These are phyloP conservation scores for Elachura formosa DNA, from an alignment of 2,113 vertebrate genomes.

Conservation along the genomic window DNA sequence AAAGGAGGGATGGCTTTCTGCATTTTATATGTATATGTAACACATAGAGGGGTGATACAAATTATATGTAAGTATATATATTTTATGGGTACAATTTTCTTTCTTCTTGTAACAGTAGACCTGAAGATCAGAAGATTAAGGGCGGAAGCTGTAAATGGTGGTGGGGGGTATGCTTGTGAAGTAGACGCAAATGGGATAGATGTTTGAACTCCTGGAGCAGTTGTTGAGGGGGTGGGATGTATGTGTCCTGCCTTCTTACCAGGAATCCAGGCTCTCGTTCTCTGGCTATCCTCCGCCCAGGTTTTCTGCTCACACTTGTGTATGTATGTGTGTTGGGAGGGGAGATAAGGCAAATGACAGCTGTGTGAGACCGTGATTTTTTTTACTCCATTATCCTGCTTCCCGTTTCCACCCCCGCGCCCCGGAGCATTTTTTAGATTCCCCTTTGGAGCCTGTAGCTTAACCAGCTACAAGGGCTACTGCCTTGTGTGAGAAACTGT, in stretches of 20 bases:
- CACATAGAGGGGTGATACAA: not conserved
- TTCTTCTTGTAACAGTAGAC: not conserved
- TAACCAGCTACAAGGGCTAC: constrained; percentile 3
- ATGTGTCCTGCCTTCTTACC: not conserved
- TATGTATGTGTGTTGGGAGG: not conserved
- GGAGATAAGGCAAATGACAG: constrained; percentile 49
- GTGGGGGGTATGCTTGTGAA: not conserved
- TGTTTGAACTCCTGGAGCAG: constrained; percentile 4
- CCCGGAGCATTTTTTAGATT: constrained; percentile 33
- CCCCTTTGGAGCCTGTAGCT: constrained; percentile 50
- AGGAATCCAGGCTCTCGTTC: not conserved
- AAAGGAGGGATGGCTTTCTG: not conserved
- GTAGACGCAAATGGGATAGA: not conserved
- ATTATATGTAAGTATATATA: not conserved
- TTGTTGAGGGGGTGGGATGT: not conserved
- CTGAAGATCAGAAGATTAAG: not conserved
- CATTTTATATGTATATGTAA: not conserved
- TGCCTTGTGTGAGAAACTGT: not conserved
- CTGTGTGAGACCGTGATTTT: constrained; percentile 44
- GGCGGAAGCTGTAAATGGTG: not conserved
- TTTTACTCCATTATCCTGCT: constrained; percentile 44
- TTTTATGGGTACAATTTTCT: not conserved
- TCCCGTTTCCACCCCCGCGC: not conserved
- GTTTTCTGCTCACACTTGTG: not conserved
- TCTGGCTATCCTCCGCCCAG: not conserved